These are phyloP conservation scores for Micromussa lordhowensis DNA, from an alignment of 92 coral and sea anemone species.

Conservation along the genomic window DNA sequence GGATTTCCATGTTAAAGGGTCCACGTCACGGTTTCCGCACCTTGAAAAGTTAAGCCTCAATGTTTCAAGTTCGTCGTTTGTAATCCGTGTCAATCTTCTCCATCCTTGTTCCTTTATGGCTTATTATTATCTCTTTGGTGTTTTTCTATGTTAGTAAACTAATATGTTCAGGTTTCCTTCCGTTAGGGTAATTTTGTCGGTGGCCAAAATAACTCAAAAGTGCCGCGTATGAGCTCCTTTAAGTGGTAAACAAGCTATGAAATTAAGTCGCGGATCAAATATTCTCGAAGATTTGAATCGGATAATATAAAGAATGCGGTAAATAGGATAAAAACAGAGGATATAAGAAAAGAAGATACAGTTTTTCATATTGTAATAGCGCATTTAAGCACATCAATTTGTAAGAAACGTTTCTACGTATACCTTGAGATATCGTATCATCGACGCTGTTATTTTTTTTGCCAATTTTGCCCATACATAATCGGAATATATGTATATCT, in stretches of 20 bases:
- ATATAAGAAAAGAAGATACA: not conserved
- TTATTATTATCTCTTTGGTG: too few relatives aligned
- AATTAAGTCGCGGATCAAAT: not conserved
- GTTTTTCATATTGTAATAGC: conserved; percentile 2
- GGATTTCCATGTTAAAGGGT: conserved; percentile 5
- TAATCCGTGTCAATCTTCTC: too few relatives aligned
- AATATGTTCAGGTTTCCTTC: too few relatives aligned
- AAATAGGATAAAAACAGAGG: not conserved
- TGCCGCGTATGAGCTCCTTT: too few relatives aligned
- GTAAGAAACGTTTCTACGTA: not conserved
- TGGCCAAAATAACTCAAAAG: too few relatives aligned
- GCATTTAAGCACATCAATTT: conserved; percentile 1
- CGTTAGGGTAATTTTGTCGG: too few relatives aligned
- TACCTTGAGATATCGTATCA: not conserved
- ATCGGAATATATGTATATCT: conserved; percentile 20
- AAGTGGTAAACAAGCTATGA: too few relatives aligned
- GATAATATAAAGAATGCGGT: not conserved
- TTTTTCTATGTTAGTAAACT: too few relatives aligned
- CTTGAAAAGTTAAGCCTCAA: too few relatives aligned
- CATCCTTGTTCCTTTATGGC: too few relatives aligned
- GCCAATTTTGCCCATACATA: not conserved
- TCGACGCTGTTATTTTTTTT: not conserved
- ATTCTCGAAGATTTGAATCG: not conserved
- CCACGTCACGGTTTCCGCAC: too few relatives aligned
- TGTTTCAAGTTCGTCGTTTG: too few relatives aligned